Evolutionary conservation across 2,113 vertebrate species (phyloP).

Genomic region (Psilopogon haemacephalus): DNA sequence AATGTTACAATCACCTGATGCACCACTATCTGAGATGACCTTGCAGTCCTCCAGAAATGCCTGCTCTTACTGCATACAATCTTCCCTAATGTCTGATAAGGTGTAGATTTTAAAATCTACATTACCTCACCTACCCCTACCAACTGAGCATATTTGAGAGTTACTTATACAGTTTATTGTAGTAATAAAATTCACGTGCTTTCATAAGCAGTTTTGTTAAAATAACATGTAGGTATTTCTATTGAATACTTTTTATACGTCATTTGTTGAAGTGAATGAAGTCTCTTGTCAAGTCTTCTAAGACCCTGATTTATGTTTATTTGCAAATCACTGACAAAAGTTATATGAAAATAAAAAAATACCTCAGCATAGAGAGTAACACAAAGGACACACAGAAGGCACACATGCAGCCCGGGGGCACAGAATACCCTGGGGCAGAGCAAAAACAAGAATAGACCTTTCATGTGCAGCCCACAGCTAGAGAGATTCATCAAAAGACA

Average conservation of each 20-base stretch:
- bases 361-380: neutral
- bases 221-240: neutral
- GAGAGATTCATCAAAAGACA: neutral
- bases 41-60: neutral
- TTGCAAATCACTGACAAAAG: neutral
- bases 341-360: neutral
- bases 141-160: neutral
- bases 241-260: neutral
- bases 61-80: neutral
- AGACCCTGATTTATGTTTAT: neutral
- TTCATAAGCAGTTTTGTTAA: neutral
- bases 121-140: neutral
- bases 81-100: neutral
- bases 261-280: neutral
- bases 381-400: neutral
- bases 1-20: neutral
- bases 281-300: neutral
- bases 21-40: neutral
- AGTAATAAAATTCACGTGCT: neutral
- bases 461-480: rapidly evolving
- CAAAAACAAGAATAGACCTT: neutral
- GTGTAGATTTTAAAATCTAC: neutral
- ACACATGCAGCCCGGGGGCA: neutral
- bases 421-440: neutral
- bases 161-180: neutral